Base-by-base conservation (phyloP, 2,113 vertebrate genomes). In the Ptilonorhynchus violaceus region DNA sequence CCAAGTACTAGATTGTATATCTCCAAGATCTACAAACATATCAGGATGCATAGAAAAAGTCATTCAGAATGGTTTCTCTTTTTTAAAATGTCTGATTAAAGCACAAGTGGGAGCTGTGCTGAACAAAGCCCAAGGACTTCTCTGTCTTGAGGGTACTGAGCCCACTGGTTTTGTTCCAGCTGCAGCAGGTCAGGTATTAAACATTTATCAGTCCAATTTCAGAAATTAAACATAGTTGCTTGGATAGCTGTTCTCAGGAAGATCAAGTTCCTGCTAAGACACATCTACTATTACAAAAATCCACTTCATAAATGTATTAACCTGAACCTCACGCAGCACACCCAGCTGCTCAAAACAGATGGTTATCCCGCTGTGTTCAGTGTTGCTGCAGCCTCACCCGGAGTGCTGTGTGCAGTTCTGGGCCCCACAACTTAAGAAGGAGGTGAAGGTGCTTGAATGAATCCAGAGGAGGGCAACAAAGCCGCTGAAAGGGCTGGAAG, bases 301-400 rank as follows among this genome's bases (percentile, higher is more conserved):
- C 25, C 30, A 30, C 21, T 63, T 85, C 11, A 33, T 42, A 64
- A 55, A 64, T 2, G 0, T 35, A 28, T 78, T 59, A 63, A 55
- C 17, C 63, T 62, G 47, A 23, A 82, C 30, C 25, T 62, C 56
- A 60, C 9, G 46, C 6, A 68, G 52, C 10, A 76, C 28, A 66
- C 58, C 4, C 30, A 72, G 47, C 19, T 0, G 1, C 33, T n/a
- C 59, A 55, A 31, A 58, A 49, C 19, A 41, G 23, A 31, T 2
- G 2, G 50, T 62, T 35, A 27, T 33, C 33, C 15, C 0, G 0
- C 18, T 63, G 47, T 18, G n/a, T 28, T 68, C 41, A 41, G 35
- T 1, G 0, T 3, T 41, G 41, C 10, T 67, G 39, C 7, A 4
- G 21, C 2, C 15, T 73, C 46, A 35, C 31, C 49, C 35, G 24